Evolutionary conservation across 2,888 invertebrate genomes (phyloP).

Genomic region (Pseudococcus viburni): DNA sequence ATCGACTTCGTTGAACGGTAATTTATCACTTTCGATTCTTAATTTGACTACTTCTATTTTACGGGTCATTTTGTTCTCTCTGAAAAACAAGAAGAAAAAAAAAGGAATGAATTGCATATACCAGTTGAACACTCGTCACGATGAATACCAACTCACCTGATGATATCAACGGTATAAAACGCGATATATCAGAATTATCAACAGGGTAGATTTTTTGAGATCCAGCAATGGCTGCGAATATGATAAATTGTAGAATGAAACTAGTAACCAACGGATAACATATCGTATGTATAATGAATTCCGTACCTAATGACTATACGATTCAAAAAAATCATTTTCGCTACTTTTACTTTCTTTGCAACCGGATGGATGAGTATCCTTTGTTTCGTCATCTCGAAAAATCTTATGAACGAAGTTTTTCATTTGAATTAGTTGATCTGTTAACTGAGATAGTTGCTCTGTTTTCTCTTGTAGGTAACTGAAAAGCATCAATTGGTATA

Average conservation of each 20-base stretch:
- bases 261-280: conserved; percentile 81
- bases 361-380: conserved; percentile 69
- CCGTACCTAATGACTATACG: conserved; percentile 74
- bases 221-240: conserved; percentile 97
- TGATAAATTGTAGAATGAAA: conserved; percentile 70
- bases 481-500: background rate
- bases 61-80: conserved; percentile 83
- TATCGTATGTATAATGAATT: conserved; percentile 91
- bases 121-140: background rate
- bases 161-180: conserved; percentile 95
- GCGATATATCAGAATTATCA: conserved; percentile 97
- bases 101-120: background rate
- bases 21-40: conserved; percentile 84
- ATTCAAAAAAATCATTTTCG: conserved; percentile 77
- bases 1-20: conserved; percentile 86
- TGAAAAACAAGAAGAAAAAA: conserved; percentile 70
- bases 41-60: conserved; percentile 87
- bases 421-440: conserved; percentile 71
- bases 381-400: conserved; percentile 69
- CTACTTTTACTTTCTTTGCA: conserved; percentile 71
- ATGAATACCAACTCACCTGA: conserved; percentile 75
- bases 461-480: conserved; percentile 68
- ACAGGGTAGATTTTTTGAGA: conserved; percentile 92
- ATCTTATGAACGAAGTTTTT: conserved; percentile 70
- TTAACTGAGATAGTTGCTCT: conserved; percentile 66